Evolutionary conservation across 1,140 invertebrate species (phyloP), one percentile per base, ranked within the genome.

Genomic region (Drosophila asahinai): DNA sequence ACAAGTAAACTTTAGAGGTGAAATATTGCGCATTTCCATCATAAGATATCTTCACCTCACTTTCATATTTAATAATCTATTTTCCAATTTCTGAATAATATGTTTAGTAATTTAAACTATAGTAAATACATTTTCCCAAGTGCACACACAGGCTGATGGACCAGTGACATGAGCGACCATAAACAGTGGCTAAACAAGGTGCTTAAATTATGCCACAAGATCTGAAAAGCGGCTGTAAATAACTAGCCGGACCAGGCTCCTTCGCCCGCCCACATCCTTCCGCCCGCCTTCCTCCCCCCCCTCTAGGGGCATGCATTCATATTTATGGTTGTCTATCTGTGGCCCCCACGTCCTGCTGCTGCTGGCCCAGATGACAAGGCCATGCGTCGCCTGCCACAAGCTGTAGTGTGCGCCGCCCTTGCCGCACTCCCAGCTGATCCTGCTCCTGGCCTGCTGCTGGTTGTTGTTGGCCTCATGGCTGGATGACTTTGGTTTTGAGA

Each of bases 161-260:
- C 79, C 83, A 80, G 67, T 89, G 86, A 90, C 81, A 86, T 79
- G 86, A 81, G 81, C 79, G 81, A 86, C 82, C 86, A 90, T 90
- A 90, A 90, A 90, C 86, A 89, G 86, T 86, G 86, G 86, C 86
- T 89, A 89, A 89, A 89, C 81, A 89, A 89, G 86, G 86, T 89
- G 86, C 86, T 89, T 89, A 89, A 89, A 89, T 89, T 90, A 89
- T 89, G 86, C 86, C 86, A 91, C 86, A 89, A 86, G 79, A 86
- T 90, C 79, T 86, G 78, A 86, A 78, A 91, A 79, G 81, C 68
- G 78, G 79, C 79, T 90, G 86, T 89, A 89, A 89, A 89, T 90
- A 89, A 89, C 84, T 79, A 81, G 78, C 86, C 54, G 62, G 62
- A 72, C 68, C 77, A 33, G 33, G 43, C 22, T 17, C 17, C 48